Evolutionary conservation across 2,797 vertebrate species (phyloP).

Genomic region (Carduelis carduelis): DNA sequence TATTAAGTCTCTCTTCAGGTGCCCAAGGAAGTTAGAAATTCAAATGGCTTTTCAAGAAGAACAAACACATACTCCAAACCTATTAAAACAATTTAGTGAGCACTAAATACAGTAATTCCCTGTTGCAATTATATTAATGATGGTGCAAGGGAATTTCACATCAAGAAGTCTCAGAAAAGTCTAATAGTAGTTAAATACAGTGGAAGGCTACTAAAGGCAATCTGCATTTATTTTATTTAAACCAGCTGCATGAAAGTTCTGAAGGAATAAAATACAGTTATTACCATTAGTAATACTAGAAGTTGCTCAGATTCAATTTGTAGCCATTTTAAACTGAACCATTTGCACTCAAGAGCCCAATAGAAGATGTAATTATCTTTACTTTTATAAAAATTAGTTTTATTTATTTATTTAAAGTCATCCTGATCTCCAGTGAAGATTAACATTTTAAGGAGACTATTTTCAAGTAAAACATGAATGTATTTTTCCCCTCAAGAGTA

Average conservation of each 20-base stretch:
- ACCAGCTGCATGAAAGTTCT: constrained; percentile 18
- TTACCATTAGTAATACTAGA: not conserved
- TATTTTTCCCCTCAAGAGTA: not conserved
- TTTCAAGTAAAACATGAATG: not conserved
- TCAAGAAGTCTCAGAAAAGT: constrained; percentile 30
- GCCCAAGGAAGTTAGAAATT: constrained; percentile 24
- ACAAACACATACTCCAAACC: constrained; percentile 22
- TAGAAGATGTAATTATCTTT: not conserved
- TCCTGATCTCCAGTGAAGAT: not conserved
- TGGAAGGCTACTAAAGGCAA: constrained; percentile 35
- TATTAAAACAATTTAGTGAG: constrained; percentile 51
- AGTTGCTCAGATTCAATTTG: not conserved
- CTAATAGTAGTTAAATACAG: not conserved
- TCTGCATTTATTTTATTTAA: constrained; percentile 43
- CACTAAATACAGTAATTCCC: constrained; percentile 32
- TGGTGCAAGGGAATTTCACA: not conserved
- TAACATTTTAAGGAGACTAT: constrained; percentile 5
- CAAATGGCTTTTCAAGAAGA: constrained; percentile 30
- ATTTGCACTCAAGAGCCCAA: not conserved
- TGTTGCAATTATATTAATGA: constrained; percentile 44
- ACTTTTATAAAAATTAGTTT: not conserved
- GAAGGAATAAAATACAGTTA: not conserved
- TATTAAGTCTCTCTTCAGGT: constrained; percentile 26
- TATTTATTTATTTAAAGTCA: not conserved
- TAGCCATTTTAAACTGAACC: constrained; percentile 7